Evolutionary conservation across 1,140 invertebrate species (phyloP).

Genomic region (Diuraphis noxia): DNA sequence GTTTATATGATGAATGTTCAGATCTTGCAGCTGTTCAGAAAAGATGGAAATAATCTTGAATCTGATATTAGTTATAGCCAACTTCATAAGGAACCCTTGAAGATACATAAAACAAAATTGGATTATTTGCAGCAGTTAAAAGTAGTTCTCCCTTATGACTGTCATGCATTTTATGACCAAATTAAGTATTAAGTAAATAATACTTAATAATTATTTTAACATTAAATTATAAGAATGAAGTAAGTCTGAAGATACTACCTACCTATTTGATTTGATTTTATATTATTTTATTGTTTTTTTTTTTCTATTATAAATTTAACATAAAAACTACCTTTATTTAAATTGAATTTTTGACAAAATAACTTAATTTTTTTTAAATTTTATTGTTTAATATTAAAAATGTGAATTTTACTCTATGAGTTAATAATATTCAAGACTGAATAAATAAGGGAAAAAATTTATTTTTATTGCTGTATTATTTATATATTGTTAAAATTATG

Average conservation of each 20-base stretch:
- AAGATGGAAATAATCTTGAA: background rate
- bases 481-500: background rate
- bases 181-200: slow-evolving; percentile 1
- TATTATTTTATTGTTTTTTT: background rate
- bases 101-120: background rate
- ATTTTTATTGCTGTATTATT: background rate
- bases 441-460: background rate
- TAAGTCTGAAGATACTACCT: background rate
- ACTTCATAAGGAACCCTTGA: background rate
- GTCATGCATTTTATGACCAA: slow-evolving; percentile 23
- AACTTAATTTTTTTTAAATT: background rate
- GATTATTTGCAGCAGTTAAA: background rate
- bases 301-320: background rate
- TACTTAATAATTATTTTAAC: background rate
- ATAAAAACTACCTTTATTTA: background rate
- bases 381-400: background rate
- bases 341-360: background rate
- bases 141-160: background rate
- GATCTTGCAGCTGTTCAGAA: background rate
- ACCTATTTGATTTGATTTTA: no score
- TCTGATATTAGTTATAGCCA: background rate
- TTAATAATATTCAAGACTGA: slow-evolving; percentile 4
- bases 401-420: background rate
- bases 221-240: background rate
- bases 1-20: background rate